phyloP scores from a whole-genome alignment of 2,113 vertebrate genomes.

The Microcebus griseorufus region DNA sequence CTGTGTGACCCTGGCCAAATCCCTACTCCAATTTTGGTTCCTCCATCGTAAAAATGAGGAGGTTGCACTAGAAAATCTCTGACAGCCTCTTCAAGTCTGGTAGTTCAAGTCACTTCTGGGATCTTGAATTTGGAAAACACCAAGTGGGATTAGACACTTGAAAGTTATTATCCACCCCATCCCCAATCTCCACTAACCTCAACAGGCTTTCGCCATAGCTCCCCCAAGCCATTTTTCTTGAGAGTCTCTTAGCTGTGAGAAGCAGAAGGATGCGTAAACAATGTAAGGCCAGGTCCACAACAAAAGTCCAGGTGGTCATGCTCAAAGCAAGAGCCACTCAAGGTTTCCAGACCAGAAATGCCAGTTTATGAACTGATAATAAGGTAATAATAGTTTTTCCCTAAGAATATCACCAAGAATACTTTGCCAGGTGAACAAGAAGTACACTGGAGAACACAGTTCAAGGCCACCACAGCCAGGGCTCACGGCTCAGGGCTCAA shows the following conservation, averaged over 20 bases:
- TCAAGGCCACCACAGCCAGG: background rate
- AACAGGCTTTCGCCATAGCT: background rate
- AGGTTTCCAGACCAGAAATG: constrained; percentile 45
- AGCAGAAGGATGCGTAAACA: background rate
- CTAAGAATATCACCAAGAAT: constrained; percentile 9
- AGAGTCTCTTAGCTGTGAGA: background rate
- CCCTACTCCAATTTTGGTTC: background rate
- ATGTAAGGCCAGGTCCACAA: background rate
- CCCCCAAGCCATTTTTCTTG: background rate
- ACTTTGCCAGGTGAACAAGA: constrained; percentile 9
- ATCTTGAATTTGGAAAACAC: constrained; percentile 32
- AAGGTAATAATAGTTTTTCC: constrained; percentile 19
- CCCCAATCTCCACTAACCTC: background rate
- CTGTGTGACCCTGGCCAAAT: background rate
- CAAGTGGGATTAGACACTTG: background rate
- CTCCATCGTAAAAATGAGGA: background rate
- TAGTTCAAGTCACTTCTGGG: constrained; percentile 12
- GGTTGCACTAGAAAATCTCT: background rate
- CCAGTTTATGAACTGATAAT: constrained; percentile 5
- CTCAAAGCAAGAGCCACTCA: constrained; percentile 28
- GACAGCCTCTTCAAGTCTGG: background rate
- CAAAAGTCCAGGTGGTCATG: background rate
- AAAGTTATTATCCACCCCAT: background rate
- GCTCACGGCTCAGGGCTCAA: background rate
- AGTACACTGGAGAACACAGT: background rate